phyloP scores from a whole-genome alignment of 2,113 vertebrate genomes.

The Sphaerodactylus townsendi region DNA sequence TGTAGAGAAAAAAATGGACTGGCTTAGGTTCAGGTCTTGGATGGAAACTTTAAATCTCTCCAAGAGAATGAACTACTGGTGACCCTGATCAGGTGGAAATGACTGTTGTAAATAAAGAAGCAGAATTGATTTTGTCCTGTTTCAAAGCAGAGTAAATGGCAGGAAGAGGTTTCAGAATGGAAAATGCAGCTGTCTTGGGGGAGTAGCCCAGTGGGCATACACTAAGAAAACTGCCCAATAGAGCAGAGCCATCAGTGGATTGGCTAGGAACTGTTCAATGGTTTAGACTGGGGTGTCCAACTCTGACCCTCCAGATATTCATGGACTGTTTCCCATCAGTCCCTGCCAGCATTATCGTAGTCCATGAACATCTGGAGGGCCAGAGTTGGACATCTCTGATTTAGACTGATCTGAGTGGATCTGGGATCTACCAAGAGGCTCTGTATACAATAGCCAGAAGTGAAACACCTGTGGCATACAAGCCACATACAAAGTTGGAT shows the following conservation, averaged over 20 bases:
- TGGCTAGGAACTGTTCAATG: background rate
- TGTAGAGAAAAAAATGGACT: slow-evolving; percentile 58
- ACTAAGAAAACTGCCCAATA: background rate
- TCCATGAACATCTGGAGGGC: too few relatives aligned
- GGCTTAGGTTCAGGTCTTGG: slow-evolving; percentile 47
- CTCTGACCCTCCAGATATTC: too few relatives aligned
- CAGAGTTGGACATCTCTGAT: too few relatives aligned
- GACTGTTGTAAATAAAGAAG: slow-evolving; percentile 40
- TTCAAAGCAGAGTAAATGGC: background rate
- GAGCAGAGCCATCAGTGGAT: background rate
- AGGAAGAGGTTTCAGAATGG: fast-evolving
- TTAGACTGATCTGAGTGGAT: background rate
- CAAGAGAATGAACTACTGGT: slow-evolving; percentile 28
- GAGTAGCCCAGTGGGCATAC: background rate
- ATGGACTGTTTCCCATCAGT: too few relatives aligned
- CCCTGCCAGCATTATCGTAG: too few relatives aligned
- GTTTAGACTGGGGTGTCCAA: background rate
- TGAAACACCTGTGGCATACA: background rate
- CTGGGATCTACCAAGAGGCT: background rate
- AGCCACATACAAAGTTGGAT: background rate
- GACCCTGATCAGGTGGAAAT: slow-evolving; percentile 6
- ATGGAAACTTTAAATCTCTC: slow-evolving; percentile 54
- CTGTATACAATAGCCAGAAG: background rate
- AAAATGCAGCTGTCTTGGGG: slow-evolving; percentile 5
- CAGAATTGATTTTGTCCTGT: background rate